Percentiles rank a stretch among this genome's conserved stretches.
These are phyloP conservation scores for Ornithorhynchus anatinus DNA, from an alignment of 2,113 vertebrate genomes.

Conservation along the genomic window DNA sequence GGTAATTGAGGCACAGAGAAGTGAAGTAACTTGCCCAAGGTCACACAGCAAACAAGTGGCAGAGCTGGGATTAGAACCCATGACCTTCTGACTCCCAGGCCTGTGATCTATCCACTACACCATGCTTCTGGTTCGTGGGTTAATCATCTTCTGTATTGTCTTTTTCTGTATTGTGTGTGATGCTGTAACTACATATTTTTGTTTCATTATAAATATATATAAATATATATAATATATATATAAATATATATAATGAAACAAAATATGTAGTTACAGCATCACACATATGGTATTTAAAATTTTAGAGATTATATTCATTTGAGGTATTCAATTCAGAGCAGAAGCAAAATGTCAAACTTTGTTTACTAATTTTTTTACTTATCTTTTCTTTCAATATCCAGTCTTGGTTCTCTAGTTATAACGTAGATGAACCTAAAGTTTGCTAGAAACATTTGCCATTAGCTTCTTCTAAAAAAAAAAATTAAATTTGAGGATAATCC, in stretches of 20 bases:
- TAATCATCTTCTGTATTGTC: neutral
- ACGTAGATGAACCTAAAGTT: slow-evolving; percentile 81
- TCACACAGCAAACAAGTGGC: too few species aligned
- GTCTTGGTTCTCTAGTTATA: slow-evolving; percentile 82
- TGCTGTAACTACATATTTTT: slow-evolving; percentile 7
- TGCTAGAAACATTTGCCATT: slow-evolving; percentile 85
- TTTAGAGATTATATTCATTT: slow-evolving; percentile 61
- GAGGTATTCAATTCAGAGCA: slow-evolving; percentile 58
- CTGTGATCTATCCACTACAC: too few species aligned
- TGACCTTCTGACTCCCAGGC: too few species aligned
- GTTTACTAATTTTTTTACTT: slow-evolving; percentile 77
- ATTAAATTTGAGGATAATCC: slow-evolving; percentile 90
- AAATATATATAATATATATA: too few species aligned
- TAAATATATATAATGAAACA: slow-evolving; percentile 22
- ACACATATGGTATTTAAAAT: slow-evolving; percentile 31
- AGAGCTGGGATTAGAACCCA: too few species aligned
- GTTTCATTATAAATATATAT: slow-evolving; percentile 24
- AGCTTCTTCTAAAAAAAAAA: slow-evolving; percentile 80
- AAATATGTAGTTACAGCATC: slow-evolving; percentile 12
- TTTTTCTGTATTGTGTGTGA: slow-evolving; percentile 14
- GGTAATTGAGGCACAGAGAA: too few species aligned
- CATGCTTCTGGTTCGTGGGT: neutral
- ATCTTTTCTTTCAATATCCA: slow-evolving; percentile 79
- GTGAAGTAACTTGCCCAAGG: too few species aligned
- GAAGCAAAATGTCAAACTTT: slow-evolving; percentile 76